Evolutionary conservation across 2,888 invertebrate species (phyloP).

Genomic region (Andricus quercusramuli): DNA sequence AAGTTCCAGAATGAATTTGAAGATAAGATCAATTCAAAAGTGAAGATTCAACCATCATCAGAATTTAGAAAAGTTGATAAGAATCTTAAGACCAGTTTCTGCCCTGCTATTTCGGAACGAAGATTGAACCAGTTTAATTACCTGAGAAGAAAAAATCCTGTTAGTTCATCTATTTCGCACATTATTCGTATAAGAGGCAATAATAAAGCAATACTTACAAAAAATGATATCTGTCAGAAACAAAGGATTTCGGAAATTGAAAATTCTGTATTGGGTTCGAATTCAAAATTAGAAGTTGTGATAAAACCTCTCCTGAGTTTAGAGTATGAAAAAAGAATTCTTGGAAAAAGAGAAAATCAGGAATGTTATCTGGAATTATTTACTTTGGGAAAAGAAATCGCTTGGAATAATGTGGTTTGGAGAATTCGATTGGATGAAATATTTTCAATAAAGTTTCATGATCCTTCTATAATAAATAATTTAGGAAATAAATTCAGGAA

Average conservation of each 20-base stretch:
- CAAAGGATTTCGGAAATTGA: too few species aligned
- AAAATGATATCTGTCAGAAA: neutral
- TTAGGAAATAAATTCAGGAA: neutral
- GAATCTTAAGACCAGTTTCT: neutral
- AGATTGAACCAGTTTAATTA: neutral
- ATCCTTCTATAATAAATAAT: neutral
- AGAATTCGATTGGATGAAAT: neutral
- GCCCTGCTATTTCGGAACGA: neutral
- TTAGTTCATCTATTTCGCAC: neutral
- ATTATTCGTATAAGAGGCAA: neutral
- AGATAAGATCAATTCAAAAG: constrained; percentile 4
- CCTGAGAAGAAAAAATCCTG: neutral
- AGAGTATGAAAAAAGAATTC: neutral
- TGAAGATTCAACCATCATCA: neutral
- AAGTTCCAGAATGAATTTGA: neutral
- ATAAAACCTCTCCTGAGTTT: neutral
- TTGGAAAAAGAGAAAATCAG: neutral
- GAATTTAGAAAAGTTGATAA: neutral
- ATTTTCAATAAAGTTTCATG: neutral
- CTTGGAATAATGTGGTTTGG: neutral
- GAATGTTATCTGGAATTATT: neutral
- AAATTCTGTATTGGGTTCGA: neutral
- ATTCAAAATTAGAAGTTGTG: neutral
- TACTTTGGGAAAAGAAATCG: neutral
- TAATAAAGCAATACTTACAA: neutral